Evolutionary conservation across 2,113 vertebrate genomes (phyloP).

Genomic region (Centropus bengalensis): DNA sequence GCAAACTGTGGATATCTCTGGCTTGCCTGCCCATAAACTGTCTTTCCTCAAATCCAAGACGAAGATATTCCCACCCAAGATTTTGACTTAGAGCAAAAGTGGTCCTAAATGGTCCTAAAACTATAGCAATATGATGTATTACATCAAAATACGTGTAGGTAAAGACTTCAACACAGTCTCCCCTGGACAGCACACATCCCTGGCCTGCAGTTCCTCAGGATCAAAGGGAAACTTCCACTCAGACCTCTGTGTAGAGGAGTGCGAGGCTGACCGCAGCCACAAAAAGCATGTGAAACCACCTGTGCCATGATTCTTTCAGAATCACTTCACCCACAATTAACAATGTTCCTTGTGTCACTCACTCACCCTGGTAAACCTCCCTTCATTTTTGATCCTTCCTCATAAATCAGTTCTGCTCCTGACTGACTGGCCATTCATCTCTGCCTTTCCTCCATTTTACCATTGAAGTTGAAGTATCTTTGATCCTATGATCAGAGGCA

Average conservation of each 20-base stretch:
- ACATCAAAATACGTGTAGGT: background rate
- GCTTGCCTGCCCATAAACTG: background rate
- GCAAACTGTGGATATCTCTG: background rate
- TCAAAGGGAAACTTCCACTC: background rate
- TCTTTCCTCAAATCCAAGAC: background rate
- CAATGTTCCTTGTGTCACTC: background rate
- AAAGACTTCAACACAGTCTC: background rate
- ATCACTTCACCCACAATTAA: background rate
- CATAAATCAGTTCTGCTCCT: background rate
- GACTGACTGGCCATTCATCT: background rate
- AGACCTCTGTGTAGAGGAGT: background rate
- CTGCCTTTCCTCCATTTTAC: background rate
- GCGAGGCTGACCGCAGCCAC: background rate
- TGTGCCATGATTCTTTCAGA: background rate
- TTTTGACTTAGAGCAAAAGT: background rate
- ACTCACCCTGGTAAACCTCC: background rate
- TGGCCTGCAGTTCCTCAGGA: background rate
- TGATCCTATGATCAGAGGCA: background rate
- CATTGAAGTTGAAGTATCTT: background rate
- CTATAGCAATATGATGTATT: background rate
- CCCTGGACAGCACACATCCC: background rate
- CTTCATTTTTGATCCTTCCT: background rate
- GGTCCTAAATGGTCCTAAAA: background rate
- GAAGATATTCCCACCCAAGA: background rate
- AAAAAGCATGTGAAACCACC: background rate